Evolutionary conservation across 2,113 vertebrate genomes (phyloP).

Genomic region (Romanogobio albipinnatus): DNA sequence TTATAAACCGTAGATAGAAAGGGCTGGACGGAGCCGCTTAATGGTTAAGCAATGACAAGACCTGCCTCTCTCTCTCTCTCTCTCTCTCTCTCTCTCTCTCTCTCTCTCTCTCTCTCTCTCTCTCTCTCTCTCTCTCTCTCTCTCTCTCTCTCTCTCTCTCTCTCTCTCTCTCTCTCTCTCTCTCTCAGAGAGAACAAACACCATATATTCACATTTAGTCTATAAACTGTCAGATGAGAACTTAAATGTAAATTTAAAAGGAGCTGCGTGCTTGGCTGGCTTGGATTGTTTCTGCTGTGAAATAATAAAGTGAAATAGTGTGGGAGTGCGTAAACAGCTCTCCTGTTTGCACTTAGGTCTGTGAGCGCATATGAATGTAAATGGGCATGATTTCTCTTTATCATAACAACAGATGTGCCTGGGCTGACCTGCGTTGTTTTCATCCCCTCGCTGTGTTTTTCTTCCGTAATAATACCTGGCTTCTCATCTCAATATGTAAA

Average conservation of each 20-base stretch:
- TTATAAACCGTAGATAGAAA: conserved; percentile 5
- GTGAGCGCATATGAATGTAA: background rate
- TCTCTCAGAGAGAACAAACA: background rate
- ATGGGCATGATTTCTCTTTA: conserved; percentile 2
- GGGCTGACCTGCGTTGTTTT: conserved; percentile 12
- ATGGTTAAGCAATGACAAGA: conserved; percentile 37
- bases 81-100: too few relatives aligned
- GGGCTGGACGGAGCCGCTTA: conserved; percentile 32
- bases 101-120: too few relatives aligned
- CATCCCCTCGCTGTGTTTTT: background rate
- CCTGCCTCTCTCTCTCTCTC: too few relatives aligned
- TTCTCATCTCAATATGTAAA: conserved; percentile 4
- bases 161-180: too few relatives aligned
- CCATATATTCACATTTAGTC: background rate
- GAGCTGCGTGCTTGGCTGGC: background rate
- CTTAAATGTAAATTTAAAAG: conserved; percentile 13
- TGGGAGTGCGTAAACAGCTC: conserved; percentile 21
- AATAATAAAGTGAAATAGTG: conserved; percentile 14
- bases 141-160: too few relatives aligned
- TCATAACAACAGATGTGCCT: conserved; percentile 17
- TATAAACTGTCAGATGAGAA: background rate
- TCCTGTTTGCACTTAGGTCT: conserved; percentile 2
- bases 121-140: too few relatives aligned
- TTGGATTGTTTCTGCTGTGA: conserved; percentile 1
- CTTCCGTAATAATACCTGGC: conserved; percentile 3